Base-by-base conservation (phyloP, 92 coral and sea anemone species). In the Epizoanthus rinbou region DNA sequence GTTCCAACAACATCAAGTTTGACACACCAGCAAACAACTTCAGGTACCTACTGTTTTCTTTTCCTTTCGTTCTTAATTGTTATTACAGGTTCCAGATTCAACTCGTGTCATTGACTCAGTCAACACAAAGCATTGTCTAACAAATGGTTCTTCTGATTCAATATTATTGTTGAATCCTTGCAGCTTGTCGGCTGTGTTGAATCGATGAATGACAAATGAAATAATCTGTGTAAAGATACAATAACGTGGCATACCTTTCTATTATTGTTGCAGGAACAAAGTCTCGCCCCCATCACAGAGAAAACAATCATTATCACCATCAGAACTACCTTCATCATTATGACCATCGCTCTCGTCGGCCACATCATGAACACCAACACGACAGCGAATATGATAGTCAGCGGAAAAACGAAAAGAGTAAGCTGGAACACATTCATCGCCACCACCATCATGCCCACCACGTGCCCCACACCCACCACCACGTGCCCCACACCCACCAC, bases 301-400 rank as follows among this genome's bases (percentile, higher is more conserved):
- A 60, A 21, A 56, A 81, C 43, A 41, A 80, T 63, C 52, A 81
- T 60, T 21, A 84, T 71, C 58, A 65, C 4, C 70, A 66, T 11
- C 14, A n/a, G 15, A n/a, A 14, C 9, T n/a, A 41, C 13, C 75
- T 60, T 54, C 74, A 43, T 31, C 63, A 52, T 75, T 84, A 75
- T 53, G 87, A 68, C n/a, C 70, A 69, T 22, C 74, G 47, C 37
- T 10, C 18, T 56, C 84, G 76, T 37, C 22, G 18, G 31, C 64
- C 68, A 52, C 87, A 88, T 57, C 88, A 83, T 50, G 67, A 58
- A 7, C 39, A 84, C 37, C 64, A 83, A 31, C 63, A 58, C 76
- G 21, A 69, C 23, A 33, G n/a, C 6, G 8, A 8, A 3, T 18
- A 57, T 31, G 65, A 75, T 75, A 28, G 47, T 75, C 65, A 75